Percentiles rank a stretch among this genome's conserved stretches.
Evolutionary conservation across 2,113 vertebrate genomes (phyloP).

Genomic region (Mormyrus iriodes): DNA sequence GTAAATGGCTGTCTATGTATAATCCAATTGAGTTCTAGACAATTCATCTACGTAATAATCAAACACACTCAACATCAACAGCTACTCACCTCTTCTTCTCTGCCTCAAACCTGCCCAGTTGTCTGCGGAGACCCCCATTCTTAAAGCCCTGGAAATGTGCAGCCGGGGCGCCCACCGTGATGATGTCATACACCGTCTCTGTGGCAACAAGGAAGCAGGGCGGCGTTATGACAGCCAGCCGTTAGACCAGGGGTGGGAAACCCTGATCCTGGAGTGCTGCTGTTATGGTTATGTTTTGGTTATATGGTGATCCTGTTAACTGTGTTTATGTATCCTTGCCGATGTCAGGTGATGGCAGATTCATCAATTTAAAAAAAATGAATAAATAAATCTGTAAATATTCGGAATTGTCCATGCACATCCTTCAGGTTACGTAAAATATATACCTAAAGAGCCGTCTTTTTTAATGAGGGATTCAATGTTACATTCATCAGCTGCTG

Average conservation of each 20-base stretch:
- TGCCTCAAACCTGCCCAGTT: constrained; percentile 67
- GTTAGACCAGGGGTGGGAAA: background rate
- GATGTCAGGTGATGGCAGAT: background rate
- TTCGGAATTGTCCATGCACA: background rate
- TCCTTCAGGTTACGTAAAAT: background rate
- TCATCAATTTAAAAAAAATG: background rate
- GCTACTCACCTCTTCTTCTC: constrained; percentile 73
- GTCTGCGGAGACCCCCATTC: constrained; percentile 72
- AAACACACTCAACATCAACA: background rate
- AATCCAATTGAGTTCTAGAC: background rate
- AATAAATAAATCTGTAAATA: background rate
- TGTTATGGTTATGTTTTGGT: background rate
- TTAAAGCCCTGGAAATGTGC: constrained; percentile 76
- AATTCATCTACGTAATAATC: background rate
- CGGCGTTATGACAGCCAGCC: background rate
- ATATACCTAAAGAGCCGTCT: background rate
- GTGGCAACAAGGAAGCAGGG: constrained; percentile 21
- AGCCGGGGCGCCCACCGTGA: constrained; percentile 71
- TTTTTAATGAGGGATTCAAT: background rate
- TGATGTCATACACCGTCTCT: constrained; percentile 72
- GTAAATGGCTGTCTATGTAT: background rate
- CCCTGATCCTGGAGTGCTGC: background rate
- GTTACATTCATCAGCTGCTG: background rate
- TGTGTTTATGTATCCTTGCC: background rate
- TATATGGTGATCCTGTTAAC: too few relatives aligned